Percentiles rank a stretch among this genome's conserved stretches.
Conservation (phyloP, 2,797 vertebrate genomes). For the Poeciliopsis turneri region DNA sequence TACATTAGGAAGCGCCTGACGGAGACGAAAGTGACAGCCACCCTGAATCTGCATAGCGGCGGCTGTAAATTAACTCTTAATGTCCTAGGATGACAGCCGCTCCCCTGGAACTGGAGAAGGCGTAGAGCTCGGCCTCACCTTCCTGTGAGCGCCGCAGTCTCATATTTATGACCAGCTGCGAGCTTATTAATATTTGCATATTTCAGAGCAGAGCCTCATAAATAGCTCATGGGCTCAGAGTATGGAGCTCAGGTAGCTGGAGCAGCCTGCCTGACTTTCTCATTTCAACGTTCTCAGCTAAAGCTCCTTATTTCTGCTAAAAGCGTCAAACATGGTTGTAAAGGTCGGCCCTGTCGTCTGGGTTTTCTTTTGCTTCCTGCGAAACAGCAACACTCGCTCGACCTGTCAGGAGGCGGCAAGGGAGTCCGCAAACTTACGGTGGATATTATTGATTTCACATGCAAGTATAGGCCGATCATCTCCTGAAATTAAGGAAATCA, state of each 20-base stretch:
- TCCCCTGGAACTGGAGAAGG: constrained; percentile 35
- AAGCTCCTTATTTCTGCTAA: not conserved
- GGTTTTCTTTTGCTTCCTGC: not conserved
- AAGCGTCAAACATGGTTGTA: constrained; percentile 8
- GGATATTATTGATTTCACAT: too few species aligned
- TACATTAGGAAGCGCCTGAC: constrained; percentile 63
- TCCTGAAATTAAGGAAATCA: too few species aligned
- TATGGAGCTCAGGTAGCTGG: constrained; percentile 28
- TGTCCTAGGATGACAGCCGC: constrained; percentile 31
- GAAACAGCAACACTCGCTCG: not conserved
- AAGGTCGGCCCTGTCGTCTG: not conserved
- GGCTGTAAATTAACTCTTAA: constrained; percentile 70
- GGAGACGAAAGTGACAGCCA: constrained; percentile 64
- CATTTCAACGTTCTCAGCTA: constrained; percentile 17
- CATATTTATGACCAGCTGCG: constrained; percentile 63
- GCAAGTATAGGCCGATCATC: too few species aligned
- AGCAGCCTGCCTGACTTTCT: constrained; percentile 9
- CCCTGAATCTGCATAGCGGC: constrained; percentile 45
- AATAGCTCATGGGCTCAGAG: constrained; percentile 52
- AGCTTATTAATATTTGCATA: constrained; percentile 42
- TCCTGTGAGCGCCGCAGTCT: constrained; percentile 20
- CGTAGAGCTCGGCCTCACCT: constrained; percentile 17
- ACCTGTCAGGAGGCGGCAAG: not conserved
- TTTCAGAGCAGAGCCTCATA: constrained; percentile 48
- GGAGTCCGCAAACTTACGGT: not conserved